These are phyloP conservation scores for Hippopotamus amphibius DNA, from an alignment of 2,113 vertebrate species.

Conservation along the genomic window DNA sequence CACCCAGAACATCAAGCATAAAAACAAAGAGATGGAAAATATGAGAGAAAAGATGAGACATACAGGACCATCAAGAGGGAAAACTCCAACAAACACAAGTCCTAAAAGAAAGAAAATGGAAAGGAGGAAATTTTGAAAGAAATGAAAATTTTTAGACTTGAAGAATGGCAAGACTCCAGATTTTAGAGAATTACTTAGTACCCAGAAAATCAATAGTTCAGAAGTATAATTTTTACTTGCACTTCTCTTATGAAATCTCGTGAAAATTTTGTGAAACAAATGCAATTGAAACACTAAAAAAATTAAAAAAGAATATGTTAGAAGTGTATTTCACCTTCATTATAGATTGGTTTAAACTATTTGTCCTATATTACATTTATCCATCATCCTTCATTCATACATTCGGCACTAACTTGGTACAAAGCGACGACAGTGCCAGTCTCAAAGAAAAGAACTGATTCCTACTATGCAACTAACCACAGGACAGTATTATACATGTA, in stretches of 20 bases:
- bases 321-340: not conserved
- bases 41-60: not conserved
- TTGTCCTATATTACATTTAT: not conserved
- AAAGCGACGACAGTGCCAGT: not conserved
- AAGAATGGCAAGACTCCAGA: not conserved
- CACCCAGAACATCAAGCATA: not conserved
- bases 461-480: not conserved
- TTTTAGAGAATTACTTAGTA: not conserved
- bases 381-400: not conserved
- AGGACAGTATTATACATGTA: not conserved
- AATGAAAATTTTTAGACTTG: not conserved
- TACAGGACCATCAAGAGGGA: not conserved
- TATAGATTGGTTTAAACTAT: not conserved
- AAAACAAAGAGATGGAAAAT: not conserved
- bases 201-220: not conserved
- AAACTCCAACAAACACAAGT: not conserved
- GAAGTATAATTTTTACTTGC: not conserved
- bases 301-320: not conserved
- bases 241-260: not conserved
- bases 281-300: not conserved
- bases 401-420: not conserved
- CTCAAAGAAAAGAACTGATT: not conserved
- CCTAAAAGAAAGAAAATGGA: not conserved
- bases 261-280: constrained; percentile 23
- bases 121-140: not conserved